These are phyloP conservation scores for Bombycilla garrulus DNA, from an alignment of 2,113 vertebrate genomes.

Conservation along the genomic window DNA sequence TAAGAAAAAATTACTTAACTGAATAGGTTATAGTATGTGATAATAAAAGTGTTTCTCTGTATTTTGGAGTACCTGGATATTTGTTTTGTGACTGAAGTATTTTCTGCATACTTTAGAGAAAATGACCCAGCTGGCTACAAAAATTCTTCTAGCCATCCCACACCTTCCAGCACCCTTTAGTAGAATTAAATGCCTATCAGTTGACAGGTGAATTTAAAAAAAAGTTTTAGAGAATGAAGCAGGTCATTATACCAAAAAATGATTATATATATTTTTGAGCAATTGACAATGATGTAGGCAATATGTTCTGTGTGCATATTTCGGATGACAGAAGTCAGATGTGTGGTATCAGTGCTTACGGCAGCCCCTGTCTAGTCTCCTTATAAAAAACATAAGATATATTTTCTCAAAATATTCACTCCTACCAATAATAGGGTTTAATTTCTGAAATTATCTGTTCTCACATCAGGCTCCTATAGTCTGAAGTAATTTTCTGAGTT, in stretches of 20 bases:
- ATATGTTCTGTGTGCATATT: accelerated
- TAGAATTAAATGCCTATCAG: not conserved
- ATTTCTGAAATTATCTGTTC: not conserved
- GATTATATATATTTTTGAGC: not conserved
- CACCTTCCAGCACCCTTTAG: not conserved
- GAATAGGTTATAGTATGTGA: not conserved
- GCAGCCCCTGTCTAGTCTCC: not conserved
- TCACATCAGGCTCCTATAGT: not conserved
- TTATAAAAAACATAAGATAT: not conserved
- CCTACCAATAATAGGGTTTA: not conserved
- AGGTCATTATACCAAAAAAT: not conserved
- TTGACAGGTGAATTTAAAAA: not conserved
- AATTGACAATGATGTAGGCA: not conserved
- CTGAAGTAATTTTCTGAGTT: not conserved
- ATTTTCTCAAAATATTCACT: not conserved
- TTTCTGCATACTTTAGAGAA: not conserved
- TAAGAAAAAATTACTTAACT: not conserved
- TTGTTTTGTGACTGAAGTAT: not conserved
- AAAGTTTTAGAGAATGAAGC: not conserved
- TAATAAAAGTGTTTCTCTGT: not conserved
- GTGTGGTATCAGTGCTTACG: not conserved
- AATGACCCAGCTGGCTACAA: not conserved
- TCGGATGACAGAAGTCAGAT: not conserved
- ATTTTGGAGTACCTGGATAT: not conserved
- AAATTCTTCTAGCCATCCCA: not conserved